A percentile compares a stretch with the other conserved stretches of the same genome.
Evolutionary conservation across 30 jellyfish, hydroid and myxozoan genomes (phyloP).

Genomic region (Aurelia sp.): DNA sequence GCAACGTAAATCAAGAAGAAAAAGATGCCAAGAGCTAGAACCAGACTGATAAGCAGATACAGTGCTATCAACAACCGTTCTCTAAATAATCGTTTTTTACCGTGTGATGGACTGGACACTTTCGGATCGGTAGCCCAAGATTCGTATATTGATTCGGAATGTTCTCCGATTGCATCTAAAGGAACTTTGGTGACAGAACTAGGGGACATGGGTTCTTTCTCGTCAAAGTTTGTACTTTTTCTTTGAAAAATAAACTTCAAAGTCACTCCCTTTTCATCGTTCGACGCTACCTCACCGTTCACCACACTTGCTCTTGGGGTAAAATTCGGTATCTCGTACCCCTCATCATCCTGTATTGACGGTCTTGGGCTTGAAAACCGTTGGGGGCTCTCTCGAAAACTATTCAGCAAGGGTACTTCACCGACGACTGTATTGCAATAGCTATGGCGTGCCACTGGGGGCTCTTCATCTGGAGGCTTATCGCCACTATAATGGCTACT

Average conservation of each 20-base stretch:
- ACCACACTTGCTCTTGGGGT: slow-evolving; percentile 43
- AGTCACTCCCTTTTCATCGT: slow-evolving; percentile 58
- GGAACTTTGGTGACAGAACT: slow-evolving; percentile 40
- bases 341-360: slow-evolving; percentile 89
- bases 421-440: slow-evolving; percentile 37
- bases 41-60: slow-evolving; percentile 37
- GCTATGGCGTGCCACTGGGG: slow-evolving; percentile 1
- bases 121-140: slow-evolving; percentile 70
- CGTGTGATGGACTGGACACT: slow-evolving; percentile 20
- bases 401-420: slow-evolving; percentile 45
- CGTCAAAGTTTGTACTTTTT: slow-evolving; percentile 60
- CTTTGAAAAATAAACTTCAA: slow-evolving; percentile 57
- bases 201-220: slow-evolving; percentile 18
- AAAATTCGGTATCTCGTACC: slow-evolving; percentile 89
- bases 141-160: slow-evolving; percentile 70
- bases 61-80: slow-evolving; percentile 43
- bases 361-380: slow-evolving; percentile 63
- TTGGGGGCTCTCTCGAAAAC: slow-evolving; percentile 68
- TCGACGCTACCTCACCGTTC: slow-evolving; percentile 62
- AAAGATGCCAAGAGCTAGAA: slow-evolving; percentile 62
- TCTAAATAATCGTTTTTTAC: not conserved
- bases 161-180: slow-evolving; percentile 61
- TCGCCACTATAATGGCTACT: slow-evolving; percentile 96
- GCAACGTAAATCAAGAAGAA: slow-evolving; percentile 46
- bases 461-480: slow-evolving; percentile 56